Evolutionary conservation across 1,140 invertebrate species (phyloP).

Genomic region (Procambarus virginalis): DNA sequence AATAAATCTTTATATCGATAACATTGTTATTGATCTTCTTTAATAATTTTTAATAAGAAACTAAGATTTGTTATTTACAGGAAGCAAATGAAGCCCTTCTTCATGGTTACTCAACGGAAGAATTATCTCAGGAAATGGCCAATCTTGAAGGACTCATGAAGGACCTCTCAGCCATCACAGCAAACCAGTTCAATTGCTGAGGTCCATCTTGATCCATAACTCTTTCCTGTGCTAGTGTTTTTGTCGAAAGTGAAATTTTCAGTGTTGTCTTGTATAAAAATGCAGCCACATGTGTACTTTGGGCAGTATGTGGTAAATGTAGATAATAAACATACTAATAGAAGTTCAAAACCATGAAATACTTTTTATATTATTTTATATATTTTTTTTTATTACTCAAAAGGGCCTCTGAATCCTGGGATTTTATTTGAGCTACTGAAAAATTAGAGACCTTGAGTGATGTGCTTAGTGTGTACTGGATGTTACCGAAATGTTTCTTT

Average conservation of each 20-base stretch:
- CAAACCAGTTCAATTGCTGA: conserved; percentile 92
- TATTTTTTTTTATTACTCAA: neutral
- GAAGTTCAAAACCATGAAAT: neutral
- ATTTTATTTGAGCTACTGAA: neutral
- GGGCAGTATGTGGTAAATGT: neutral
- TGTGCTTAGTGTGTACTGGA: neutral
- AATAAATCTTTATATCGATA: neutral
- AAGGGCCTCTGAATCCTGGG: neutral
- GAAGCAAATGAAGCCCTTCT: conserved; percentile 62
- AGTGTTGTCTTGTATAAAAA: neutral
- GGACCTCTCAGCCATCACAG: conserved; percentile 96
- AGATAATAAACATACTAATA: neutral
- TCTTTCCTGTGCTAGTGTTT: neutral
- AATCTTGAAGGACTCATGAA: conserved; percentile 98
- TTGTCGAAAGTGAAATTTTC: conserved; percentile 10
- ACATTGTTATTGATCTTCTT: neutral
- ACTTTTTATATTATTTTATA: neutral
- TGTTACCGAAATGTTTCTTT: neutral
- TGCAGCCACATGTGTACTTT: neutral
- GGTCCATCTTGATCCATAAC: neutral
- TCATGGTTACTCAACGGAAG: conserved; percentile 88
- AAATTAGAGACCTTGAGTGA: neutral
- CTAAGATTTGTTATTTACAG: conserved; percentile 28
- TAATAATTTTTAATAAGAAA: neutral
- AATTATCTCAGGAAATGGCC: conserved; percentile 97